Evolutionary conservation across 2,888 invertebrate genomes (phyloP).

Genomic region (Limnephilus marmoratus): DNA sequence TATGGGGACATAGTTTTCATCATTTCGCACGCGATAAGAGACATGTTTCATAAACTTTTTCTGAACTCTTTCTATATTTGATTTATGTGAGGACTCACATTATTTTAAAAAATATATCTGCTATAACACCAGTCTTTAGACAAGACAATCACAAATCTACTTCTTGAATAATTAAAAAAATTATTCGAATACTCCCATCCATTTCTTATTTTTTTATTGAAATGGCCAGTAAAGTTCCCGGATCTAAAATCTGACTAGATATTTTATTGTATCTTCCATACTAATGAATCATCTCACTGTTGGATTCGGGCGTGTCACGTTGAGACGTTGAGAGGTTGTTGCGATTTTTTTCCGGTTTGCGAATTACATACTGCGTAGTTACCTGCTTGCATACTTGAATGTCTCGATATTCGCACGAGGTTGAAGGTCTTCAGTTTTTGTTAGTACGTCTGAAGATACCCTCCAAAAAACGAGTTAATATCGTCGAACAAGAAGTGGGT

Average conservation of each 20-base stretch:
- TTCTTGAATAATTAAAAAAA: neutral
- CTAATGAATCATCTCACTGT: neutral
- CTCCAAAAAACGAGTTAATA: neutral
- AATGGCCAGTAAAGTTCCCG: neutral
- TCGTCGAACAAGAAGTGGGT: neutral
- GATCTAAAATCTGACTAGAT: neutral
- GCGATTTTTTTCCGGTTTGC: neutral
- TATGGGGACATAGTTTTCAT: too few relatives aligned
- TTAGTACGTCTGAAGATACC: neutral
- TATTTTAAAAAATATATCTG: too few relatives aligned
- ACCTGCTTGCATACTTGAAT: neutral
- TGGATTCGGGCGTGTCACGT: neutral
- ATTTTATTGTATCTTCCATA: neutral
- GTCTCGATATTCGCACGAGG: neutral
- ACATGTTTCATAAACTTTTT: too few relatives aligned
- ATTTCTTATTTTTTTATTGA: neutral
- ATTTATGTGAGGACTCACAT: too few relatives aligned
- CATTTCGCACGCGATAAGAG: too few relatives aligned
- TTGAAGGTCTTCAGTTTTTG: neutral
- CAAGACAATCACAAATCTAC: neutral
- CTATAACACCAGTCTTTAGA: too few relatives aligned
- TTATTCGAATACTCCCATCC: neutral
- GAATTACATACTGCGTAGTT: neutral
- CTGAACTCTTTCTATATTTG: too few relatives aligned
- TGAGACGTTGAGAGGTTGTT: neutral